Evolutionary conservation across 2,888 invertebrate species (phyloP).

Genomic region (Chromoteleia sp.): DNA sequence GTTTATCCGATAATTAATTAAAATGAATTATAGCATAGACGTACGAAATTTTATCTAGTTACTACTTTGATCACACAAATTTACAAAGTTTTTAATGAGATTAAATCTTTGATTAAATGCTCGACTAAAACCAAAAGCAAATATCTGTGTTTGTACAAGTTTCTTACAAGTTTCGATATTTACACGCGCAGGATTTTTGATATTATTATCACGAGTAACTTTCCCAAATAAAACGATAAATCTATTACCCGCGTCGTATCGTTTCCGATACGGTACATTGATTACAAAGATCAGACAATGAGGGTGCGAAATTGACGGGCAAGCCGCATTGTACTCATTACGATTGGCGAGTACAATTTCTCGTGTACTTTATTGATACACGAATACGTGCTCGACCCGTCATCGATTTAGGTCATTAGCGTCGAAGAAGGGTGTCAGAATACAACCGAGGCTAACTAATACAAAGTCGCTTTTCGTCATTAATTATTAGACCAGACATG

Average conservation of each 20-base stretch:
- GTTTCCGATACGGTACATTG: constrained; percentile 51
- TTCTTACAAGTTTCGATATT: neutral
- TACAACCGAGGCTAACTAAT: constrained; percentile 64
- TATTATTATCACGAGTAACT: constrained; percentile 41
- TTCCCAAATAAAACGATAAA: constrained; percentile 64
- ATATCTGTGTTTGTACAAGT: constrained; percentile 5
- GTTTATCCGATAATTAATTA: no score
- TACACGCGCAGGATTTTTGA: constrained; percentile 10
- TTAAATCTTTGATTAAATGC: no score
- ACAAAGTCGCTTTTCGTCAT: constrained; percentile 74
- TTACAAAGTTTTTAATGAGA: no score
- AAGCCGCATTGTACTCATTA: constrained; percentile 65
- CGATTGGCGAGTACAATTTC: constrained; percentile 52
- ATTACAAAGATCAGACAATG: constrained; percentile 42
- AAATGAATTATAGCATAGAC: no score
- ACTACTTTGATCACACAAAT: no score
- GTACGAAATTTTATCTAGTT: no score
- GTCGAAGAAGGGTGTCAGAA: constrained; percentile 59
- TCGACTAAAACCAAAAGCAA: neutral
- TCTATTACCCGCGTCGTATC: constrained; percentile 52
- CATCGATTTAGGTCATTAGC: constrained; percentile 60
- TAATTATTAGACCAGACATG: constrained; percentile 75
- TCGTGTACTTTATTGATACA: constrained; percentile 51
- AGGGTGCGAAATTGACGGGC: constrained; percentile 67
- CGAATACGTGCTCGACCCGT: constrained; percentile 21